phyloP scores from a whole-genome alignment of 1,140 invertebrate species.

The Leguminivora glycinivorella region DNA sequence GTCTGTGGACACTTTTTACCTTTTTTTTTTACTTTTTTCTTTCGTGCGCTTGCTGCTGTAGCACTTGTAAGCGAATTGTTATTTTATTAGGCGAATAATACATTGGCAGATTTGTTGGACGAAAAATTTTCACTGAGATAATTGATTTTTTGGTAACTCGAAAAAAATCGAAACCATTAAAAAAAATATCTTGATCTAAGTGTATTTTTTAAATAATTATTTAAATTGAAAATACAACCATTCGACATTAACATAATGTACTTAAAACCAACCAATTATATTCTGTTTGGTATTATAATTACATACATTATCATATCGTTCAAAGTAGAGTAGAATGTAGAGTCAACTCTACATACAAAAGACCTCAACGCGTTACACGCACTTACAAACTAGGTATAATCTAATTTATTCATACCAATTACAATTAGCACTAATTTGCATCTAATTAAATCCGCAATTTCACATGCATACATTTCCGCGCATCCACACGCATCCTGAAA shows the following conservation, averaged over 20 bases:
- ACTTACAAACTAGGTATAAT: neutral
- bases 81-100: no score
- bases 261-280: no score
- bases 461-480: slow-evolving; percentile 5
- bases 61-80: neutral
- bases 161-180: no score
- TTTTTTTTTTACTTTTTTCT: neutral
- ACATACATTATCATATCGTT: no score
- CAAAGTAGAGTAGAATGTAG: neutral
- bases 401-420: slow-evolving; percentile 10
- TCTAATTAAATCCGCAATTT: neutral
- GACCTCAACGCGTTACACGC: slow-evolving; percentile 55
- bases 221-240: no score
- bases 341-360: slow-evolving; percentile 50
- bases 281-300: no score
- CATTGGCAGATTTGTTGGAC: no score
- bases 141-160: no score
- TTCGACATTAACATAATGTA: no score
- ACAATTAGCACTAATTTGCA: slow-evolving; percentile 11
- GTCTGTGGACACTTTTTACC: neutral
- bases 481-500: slow-evolving; percentile 34
- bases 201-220: no score
- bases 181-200: no score
- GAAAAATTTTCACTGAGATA: no score
- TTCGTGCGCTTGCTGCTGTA: neutral